Base-by-base conservation (phyloP, 2,888 invertebrate genomes). In the Prenolepis imparis region DNA sequence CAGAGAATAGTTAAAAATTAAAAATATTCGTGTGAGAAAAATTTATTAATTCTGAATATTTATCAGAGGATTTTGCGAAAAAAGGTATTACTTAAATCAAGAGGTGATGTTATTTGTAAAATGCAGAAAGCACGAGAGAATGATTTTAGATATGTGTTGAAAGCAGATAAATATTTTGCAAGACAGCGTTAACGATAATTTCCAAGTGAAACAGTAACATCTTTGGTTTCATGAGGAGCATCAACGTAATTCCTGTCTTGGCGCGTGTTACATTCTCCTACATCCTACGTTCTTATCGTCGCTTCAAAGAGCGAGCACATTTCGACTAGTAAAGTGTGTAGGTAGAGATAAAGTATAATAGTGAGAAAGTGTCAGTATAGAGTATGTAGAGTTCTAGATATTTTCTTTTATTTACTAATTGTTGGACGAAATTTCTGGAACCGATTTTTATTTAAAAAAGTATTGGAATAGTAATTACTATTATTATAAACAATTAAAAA, bases 181-280 rank as follows among this genome's bases (percentile, higher is more conserved):
- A 68, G 57, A 68, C 15, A 12, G 24, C 12, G 5, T 68, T 24
- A 68, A 59, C 59, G 78, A 70, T 55, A 15, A 80, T 70, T 80
- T 70, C 44, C 59, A 44, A 24, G 28, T 41, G 28, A 55, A 41
- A 24, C 11, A 12, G 41, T n/a, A 55, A 64, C 78, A 44, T 80
- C 78, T 70, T 80, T 18, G 24, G 70, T 70, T 80, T 80, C 78
- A 48, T 36, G 57, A 59, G 52, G 44, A 78, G 32, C 28, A 36
- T 32, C 70, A 59, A 80, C 59, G 78, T 80, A 80, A 80, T 68
- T 59, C 44, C 44, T 70, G 70, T 80, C 77, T 41, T 55, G 66
- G 41, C 55, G 41, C 36, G 21, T 59, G 68, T 68, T 78, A 68
- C 68, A 36, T 59, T 44, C 78, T 80, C 70, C 11, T 80, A 80